Percentiles rank a stretch among this genome's conserved stretches.
Evolutionary conservation across 2,888 invertebrate species (phyloP).

Genomic region (Amblyjoppa fuscipennis): DNA sequence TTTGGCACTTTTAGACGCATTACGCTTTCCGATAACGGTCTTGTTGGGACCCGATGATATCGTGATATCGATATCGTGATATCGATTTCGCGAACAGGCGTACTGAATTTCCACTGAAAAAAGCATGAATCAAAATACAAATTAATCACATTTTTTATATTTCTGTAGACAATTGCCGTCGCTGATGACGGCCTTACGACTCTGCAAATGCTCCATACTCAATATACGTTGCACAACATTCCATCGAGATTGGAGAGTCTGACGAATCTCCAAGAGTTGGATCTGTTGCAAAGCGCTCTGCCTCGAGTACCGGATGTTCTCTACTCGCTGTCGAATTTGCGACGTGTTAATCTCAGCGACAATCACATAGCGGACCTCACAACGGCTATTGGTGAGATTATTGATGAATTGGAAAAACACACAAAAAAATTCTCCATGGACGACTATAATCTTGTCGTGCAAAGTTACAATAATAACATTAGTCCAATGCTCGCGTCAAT

Average conservation of each 20-base stretch:
- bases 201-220: slow-evolving; percentile 97
- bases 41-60: too few species aligned
- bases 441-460: too few species aligned
- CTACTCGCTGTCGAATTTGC: slow-evolving; percentile 93
- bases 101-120: not conserved
- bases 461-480: not conserved
- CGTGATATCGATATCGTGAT: too few species aligned
- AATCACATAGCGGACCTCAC: slow-evolving; percentile 96
- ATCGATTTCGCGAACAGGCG: too few species aligned
- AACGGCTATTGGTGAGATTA: slow-evolving; percentile 87
- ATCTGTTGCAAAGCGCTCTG: slow-evolving; percentile 96
- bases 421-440: not conserved
- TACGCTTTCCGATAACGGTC: too few species aligned
- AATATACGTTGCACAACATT: slow-evolving; percentile 96
- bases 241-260: slow-evolving; percentile 96
- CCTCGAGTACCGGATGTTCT: slow-evolving; percentile 97
- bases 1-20: too few species aligned
- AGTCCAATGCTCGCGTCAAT: slow-evolving; percentile 30
- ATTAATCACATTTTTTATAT: slow-evolving; percentile 14
- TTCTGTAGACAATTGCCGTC: slow-evolving; percentile 94
- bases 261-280: slow-evolving; percentile 94
- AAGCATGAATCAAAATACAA: not conserved
- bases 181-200: slow-evolving; percentile 93
- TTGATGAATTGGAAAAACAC: not conserved
- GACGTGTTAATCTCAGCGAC: slow-evolving; percentile 95